These are phyloP conservation scores for Percina caprodes DNA, from an alignment of 2,113 vertebrate genomes.

Conservation along the genomic window DNA sequence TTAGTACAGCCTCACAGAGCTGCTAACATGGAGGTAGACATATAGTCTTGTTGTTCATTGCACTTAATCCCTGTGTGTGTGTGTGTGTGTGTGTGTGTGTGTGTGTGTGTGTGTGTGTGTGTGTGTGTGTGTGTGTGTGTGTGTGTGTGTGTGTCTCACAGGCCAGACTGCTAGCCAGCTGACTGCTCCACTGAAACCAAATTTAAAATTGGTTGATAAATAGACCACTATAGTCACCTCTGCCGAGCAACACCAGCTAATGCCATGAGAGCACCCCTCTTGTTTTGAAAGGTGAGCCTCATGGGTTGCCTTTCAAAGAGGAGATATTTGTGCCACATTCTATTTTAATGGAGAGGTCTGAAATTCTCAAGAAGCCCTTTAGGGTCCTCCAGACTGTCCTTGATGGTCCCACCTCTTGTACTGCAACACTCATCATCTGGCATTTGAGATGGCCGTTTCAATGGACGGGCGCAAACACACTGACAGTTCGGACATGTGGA, in stretches of 20 bases:
- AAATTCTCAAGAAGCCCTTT: conserved; percentile 68
- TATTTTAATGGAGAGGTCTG: conserved; percentile 77
- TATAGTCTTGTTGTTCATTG: too few species aligned
- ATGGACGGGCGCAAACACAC: conserved; percentile 41
- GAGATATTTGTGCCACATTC: conserved; percentile 67
- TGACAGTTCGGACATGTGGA: conserved; percentile 73
- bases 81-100: too few species aligned
- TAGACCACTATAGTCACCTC: conserved; percentile 69
- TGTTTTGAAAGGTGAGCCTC: conserved; percentile 79
- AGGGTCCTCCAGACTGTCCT: conserved; percentile 62
- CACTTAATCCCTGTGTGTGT: too few species aligned
- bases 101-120: not conserved
- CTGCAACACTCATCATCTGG: conserved; percentile 44
- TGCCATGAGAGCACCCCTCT: conserved; percentile 72
- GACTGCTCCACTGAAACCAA: conserved; percentile 51
- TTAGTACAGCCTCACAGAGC: too few species aligned
- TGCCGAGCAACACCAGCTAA: conserved; percentile 74
- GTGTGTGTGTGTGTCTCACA: not conserved
- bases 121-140: not conserved
- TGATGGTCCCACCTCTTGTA: conserved; percentile 62
- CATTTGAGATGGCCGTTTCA: conserved; percentile 61
- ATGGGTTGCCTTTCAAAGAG: conserved; percentile 68
- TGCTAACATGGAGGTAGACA: too few species aligned
- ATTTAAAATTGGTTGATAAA: conserved; percentile 69
- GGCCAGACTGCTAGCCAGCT: conserved; percentile 21